Evolutionary conservation across 2,888 invertebrate species (phyloP).

Genomic region (Ophion costatus): DNA sequence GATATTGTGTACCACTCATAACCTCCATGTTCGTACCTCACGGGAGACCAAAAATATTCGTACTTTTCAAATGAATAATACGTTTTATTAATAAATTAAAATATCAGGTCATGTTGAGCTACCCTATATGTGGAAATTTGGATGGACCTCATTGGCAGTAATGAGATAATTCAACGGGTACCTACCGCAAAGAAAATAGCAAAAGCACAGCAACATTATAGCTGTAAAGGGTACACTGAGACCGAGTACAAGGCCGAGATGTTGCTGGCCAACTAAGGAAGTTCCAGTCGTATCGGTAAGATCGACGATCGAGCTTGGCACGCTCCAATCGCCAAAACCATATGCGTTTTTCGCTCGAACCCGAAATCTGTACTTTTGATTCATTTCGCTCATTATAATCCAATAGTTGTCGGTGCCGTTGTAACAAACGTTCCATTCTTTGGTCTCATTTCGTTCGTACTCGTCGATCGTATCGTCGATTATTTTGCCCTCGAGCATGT

Average conservation of each 20-base stretch:
- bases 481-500: conserved; percentile 89
- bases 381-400: conserved; percentile 87
- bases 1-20: too few relatives aligned
- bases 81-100: too few relatives aligned
- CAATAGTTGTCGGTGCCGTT: conserved; percentile 93
- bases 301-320: conserved; percentile 87
- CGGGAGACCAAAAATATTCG: too few relatives aligned
- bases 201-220: conserved; percentile 79
- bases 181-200: conserved; percentile 85
- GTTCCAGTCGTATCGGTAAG: conserved; percentile 83
- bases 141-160: not conserved
- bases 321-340: conserved; percentile 93
- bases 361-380: conserved; percentile 88
- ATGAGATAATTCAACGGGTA: conserved; percentile 63
- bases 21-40: too few relatives aligned
- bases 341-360: conserved; percentile 92
- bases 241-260: conserved; percentile 86
- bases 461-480: conserved; percentile 73
- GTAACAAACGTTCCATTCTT: conserved; percentile 87
- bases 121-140: not conserved
- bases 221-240: conserved; percentile 86
- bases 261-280: conserved; percentile 84
- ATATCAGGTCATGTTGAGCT: too few relatives aligned
- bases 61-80: too few relatives aligned
- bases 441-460: conserved; percentile 68